phyloP scores from a whole-genome alignment of 2,113 vertebrate species.

The Petrocephalus microphthalmus region DNA sequence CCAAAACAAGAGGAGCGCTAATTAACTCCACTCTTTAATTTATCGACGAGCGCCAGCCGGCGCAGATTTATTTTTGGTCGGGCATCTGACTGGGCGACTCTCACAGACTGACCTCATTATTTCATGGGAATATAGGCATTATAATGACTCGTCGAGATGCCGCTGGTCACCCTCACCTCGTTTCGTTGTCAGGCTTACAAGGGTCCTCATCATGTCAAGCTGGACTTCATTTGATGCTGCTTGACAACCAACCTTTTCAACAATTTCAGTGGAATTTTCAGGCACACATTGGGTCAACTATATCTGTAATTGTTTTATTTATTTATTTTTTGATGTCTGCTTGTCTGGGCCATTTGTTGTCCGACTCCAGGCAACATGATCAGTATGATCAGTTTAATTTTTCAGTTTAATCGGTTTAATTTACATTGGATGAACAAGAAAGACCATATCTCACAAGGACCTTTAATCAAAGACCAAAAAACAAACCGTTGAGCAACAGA shows the following conservation, averaged over 20 bases:
- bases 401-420: too few species aligned
- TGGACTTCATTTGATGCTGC: neutral
- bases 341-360: neutral
- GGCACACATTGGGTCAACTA: neutral
- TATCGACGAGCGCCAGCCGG: neutral
- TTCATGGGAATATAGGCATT: neutral
- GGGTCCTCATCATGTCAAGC: neutral
- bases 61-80: constrained; percentile 2
- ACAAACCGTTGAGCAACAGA: neutral
- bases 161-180: neutral
- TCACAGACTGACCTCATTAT: constrained; percentile 10
- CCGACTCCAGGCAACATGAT: neutral
- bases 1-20: constrained; percentile 1
- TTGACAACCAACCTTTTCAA: neutral
- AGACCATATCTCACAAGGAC: neutral
- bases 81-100: neutral
- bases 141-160: neutral
- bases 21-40: constrained; percentile 14
- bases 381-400: too few species aligned
- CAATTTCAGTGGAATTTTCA: neutral
- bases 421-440: neutral
- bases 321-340: neutral
- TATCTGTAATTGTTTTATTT: neutral
- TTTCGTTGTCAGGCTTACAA: neutral
- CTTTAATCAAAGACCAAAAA: neutral